phyloP scores from a whole-genome alignment of 2,888 invertebrate species.

The Helobdella robusta region DNA sequence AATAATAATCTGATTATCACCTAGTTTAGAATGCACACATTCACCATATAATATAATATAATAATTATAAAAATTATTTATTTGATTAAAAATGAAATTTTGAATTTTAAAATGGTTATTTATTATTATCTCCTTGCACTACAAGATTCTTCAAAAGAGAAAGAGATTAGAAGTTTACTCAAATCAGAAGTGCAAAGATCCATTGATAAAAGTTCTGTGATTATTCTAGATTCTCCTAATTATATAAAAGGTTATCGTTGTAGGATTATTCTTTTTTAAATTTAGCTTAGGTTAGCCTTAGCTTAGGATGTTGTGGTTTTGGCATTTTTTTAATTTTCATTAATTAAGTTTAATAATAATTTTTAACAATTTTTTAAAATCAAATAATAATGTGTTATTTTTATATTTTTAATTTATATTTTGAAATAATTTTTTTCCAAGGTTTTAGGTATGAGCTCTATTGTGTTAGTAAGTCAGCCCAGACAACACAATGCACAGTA shows the following conservation, averaged over 20 bases:
- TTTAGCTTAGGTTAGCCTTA: too few relatives aligned
- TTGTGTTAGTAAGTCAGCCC: constrained; percentile 77
- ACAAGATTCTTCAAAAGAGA: constrained; percentile 72
- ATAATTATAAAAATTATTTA: too few relatives aligned
- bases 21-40: too few relatives aligned
- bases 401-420: too few relatives aligned
- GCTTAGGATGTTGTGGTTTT: too few relatives aligned
- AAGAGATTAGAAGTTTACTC: constrained; percentile 67
- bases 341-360: constrained; percentile 1
- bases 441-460: constrained; percentile 89
- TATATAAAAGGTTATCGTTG: constrained; percentile 91
- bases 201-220: constrained; percentile 58
- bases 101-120: neutral
- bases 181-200: constrained; percentile 70
- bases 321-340: too few relatives aligned
- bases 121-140: neutral
- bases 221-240: constrained; percentile 84
- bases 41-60: too few relatives aligned
- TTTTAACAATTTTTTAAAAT: too few relatives aligned
- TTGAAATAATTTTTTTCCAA: constrained; percentile 44
- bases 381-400: too few relatives aligned
- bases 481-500: constrained; percentile 76
- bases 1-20: too few relatives aligned
- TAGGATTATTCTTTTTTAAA: constrained; percentile 4
- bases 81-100: too few relatives aligned